phyloP scores from a whole-genome alignment of 1,140 invertebrate species.

The Aphidius gifuensis region DNA sequence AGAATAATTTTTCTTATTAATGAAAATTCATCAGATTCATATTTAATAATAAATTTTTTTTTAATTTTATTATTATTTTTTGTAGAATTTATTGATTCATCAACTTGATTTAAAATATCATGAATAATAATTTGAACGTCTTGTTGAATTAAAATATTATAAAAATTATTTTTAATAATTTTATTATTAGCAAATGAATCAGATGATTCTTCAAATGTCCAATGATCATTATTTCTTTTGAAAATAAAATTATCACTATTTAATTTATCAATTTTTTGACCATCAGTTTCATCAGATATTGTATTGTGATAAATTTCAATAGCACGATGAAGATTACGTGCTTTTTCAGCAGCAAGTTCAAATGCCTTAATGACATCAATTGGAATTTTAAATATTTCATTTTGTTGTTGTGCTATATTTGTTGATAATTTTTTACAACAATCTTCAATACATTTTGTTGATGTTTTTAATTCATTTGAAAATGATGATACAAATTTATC shows the following conservation, averaged over 20 bases:
- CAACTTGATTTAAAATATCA: conserved; percentile 15
- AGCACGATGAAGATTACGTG: conserved; percentile 28
- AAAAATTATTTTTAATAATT: neutral
- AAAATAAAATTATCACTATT: neutral
- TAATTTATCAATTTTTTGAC: conserved; percentile 15
- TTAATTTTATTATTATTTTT: neutral
- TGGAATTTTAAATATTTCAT: conserved; percentile 10
- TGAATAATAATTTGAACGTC: conserved; percentile 13
- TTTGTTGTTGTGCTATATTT: neutral
- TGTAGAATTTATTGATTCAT: neutral
- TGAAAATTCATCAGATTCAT: neutral
- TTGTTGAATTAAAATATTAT: conserved; percentile 5
- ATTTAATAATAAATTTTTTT: neutral
- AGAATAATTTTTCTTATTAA: conserved; percentile 29
- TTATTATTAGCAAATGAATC: neutral
- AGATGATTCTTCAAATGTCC: neutral
- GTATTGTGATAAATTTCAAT: conserved; percentile 25
- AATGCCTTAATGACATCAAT: conserved; percentile 25
- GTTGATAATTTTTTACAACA: neutral
- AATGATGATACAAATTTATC: neutral
- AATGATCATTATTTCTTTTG: neutral
- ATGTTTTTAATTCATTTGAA: conserved; percentile 5
- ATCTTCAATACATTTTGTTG: conserved; percentile 2
- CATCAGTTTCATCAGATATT: conserved; percentile 8
- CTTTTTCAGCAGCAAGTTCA: conserved; percentile 24